Base-by-base conservation (phyloP, 37 sponge, comb jelly and placozoan genomes). In the Chondrilla cf. caribensis region DNA sequence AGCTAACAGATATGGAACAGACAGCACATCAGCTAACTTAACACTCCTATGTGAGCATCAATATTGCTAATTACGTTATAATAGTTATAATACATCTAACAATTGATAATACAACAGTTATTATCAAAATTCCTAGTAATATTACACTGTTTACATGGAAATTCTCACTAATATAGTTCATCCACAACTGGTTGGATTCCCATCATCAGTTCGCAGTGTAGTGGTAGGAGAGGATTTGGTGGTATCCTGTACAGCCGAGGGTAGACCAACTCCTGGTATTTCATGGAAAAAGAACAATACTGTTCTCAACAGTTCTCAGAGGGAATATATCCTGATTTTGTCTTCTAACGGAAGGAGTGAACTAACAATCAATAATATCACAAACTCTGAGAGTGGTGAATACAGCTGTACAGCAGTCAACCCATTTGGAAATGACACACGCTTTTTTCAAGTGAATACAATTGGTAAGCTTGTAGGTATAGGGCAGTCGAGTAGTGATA, bases 1-100 rank as follows among this genome's bases (percentile, higher is more conserved):
- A 36, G 38, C 76, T n/a, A 73, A 73, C 76, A 73, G 76, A 73
- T 73, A 43, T 73, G 76, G 76, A 6, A 18, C 25, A 18, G 76
- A 39, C 41, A 73, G 76, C 43, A 73, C 76, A 39, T 37, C 43
- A 73, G 76, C 43, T 73, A 38, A 21, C 39, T 21, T 73, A 25
- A 73, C 76, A 39, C 15, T 73, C 24, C 76, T 39, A 2, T 32
- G 76, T 73, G 35, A 33, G 68, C 29, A 33, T 67, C 31, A 17
- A 17, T 32, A 67, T 26, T 67, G 68, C n/a, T n/a, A n/a, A n/a
- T n/a, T n/a, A n/a, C n/a, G n/a, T n/a, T n/a, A n/a, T n/a, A n/a
- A n/a, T n/a, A n/a, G n/a, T n/a, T n/a, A n/a, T n/a, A n/a, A n/a
- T n/a, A n/a, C n/a, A n/a, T n/a, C n/a, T n/a, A n/a, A n/a, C n/a